Conservation (phyloP, 2,797 vertebrate genomes). For the Typhlichthys subterraneus region DNA sequence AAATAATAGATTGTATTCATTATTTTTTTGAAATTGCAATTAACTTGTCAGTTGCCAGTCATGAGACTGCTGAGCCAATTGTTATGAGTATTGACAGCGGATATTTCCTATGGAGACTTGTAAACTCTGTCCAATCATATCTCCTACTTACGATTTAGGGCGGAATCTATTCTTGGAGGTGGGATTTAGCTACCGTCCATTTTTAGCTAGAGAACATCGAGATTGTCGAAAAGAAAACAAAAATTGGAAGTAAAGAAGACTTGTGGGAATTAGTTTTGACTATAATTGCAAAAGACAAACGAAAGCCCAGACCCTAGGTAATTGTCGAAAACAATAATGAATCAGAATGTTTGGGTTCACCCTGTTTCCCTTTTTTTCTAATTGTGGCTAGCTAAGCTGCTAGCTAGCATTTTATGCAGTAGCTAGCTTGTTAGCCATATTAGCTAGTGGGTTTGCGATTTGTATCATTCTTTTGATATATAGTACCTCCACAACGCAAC, state of each 20-base stretch:
- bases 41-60: constrained; percentile 14
- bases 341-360: constrained; percentile 64
- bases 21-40: too few species aligned
- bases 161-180: constrained; percentile 60
- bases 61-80: constrained; percentile 55
- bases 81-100: constrained; percentile 37
- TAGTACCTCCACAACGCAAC: constrained; percentile 47
- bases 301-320: constrained; percentile 77
- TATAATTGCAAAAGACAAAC: constrained; percentile 75
- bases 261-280: constrained; percentile 74
- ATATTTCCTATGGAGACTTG: constrained; percentile 44
- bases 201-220: constrained; percentile 82
- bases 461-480: constrained; percentile 42
- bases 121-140: constrained; percentile 52
- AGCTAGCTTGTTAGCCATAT: constrained; percentile 70
- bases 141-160: constrained; percentile 48
- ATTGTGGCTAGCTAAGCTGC: constrained; percentile 59
- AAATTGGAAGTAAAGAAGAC: constrained; percentile 80
- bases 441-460: constrained; percentile 65
- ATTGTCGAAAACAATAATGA: constrained; percentile 72
- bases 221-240: constrained; percentile 82
- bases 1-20: too few species aligned
- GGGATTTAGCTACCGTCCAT: constrained; percentile 81
- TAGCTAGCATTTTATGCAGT: constrained; percentile 56
- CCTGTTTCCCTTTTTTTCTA: constrained; percentile 75